Percentiles rank a stretch among this genome's conserved stretches.
These are phyloP conservation scores for Drosophila demipolita DNA, from an alignment of 2,888 invertebrate species.

Conservation along the genomic window DNA sequence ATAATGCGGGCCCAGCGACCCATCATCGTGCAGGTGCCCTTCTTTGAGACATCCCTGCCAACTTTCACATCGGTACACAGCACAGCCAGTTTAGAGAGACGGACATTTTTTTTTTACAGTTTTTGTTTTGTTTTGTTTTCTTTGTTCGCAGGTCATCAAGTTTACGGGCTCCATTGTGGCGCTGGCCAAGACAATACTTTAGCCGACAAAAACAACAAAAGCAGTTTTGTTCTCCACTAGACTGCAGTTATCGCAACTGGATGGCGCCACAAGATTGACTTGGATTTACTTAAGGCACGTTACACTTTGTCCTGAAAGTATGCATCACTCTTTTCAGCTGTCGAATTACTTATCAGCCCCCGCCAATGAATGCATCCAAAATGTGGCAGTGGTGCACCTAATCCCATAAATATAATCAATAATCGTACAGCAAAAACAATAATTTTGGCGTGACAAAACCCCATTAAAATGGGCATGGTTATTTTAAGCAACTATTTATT, in stretches of 20 bases:
- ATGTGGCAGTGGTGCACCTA: background rate
- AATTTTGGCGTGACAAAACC: background rate
- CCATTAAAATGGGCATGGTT: background rate
- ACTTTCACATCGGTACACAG: constrained; percentile 50
- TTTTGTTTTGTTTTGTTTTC: background rate
- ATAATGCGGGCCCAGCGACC: constrained; percentile 64
- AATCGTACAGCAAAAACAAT: background rate
- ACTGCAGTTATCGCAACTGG: constrained; percentile 3
- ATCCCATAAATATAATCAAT: background rate
- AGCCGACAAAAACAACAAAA: constrained; percentile 20
- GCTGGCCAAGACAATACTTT: constrained; percentile 69
- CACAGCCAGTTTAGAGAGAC: background rate
- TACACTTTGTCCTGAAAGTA: constrained; percentile 49
- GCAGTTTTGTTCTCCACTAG: background rate
- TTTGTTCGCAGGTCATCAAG: constrained; percentile 59
- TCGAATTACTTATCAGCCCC: background rate
- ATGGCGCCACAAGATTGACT: constrained; percentile 31
- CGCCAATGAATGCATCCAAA: background rate
- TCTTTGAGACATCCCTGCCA: constrained; percentile 60
- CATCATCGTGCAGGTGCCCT: constrained; percentile 58
- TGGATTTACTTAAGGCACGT: constrained; percentile 11
- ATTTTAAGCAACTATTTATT: background rate
- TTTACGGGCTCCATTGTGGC: constrained; percentile 76
- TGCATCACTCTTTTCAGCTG: constrained; percentile 40
- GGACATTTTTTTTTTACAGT: background rate